Conservation (phyloP, 1,140 invertebrate species). For the Diachasmimorpha longicaudata region DNA sequence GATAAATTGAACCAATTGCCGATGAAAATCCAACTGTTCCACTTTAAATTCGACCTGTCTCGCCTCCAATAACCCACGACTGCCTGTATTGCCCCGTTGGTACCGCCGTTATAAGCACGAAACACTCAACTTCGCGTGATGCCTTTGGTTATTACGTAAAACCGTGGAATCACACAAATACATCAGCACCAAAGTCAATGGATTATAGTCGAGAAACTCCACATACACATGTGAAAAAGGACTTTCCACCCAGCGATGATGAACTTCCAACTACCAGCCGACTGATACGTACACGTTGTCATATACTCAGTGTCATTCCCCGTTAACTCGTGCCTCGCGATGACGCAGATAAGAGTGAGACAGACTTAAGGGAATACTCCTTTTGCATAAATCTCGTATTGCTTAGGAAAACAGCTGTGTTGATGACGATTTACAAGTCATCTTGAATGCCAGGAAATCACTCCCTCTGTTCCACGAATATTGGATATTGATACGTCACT, state of each 20-base stretch:
- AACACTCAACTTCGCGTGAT: background rate
- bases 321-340: background rate
- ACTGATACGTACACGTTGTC: background rate
- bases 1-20: too few relatives aligned
- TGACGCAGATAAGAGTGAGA: conserved; percentile 6
- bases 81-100: background rate
- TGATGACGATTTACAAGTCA: background rate
- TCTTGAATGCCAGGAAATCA: background rate
- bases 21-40: background rate
- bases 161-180: background rate
- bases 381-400: background rate
- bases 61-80: background rate
- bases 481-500: background rate
- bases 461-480: background rate
- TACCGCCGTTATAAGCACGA: background rate
- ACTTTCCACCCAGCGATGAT: background rate
- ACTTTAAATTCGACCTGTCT: conserved; percentile 28
- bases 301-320: conserved; percentile 2
- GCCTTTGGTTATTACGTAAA: background rate
- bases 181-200: background rate
- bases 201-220: background rate
- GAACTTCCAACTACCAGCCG: background rate
- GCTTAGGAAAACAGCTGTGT: background rate
- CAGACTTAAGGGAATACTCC: background rate
- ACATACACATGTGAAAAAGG: background rate